Evolutionary conservation across 2,888 invertebrate species (phyloP), one percentile per base, ranked within the genome.

Genomic region (Ariolimax columbianus): DNA sequence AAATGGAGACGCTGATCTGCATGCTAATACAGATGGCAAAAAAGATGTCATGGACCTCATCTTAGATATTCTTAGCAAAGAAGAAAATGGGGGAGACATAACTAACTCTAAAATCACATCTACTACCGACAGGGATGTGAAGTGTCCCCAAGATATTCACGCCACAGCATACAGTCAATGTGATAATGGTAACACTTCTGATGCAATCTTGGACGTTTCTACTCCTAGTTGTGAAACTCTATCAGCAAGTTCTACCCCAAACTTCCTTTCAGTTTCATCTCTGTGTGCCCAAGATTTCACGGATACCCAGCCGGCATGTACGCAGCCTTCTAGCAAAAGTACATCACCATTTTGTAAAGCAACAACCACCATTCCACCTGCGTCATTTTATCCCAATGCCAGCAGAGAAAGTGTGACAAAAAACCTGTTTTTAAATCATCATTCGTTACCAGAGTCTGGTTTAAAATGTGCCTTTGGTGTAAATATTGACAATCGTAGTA

Each of bases 11-110:
- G 43, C 36, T 51, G 63, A 38, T 36, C 23, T 30, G 40, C 23
- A 73, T 19, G 77, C 66, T 7, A n/a, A 6, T 38, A 47, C 26
- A 40, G 23, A 66, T 51, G 66, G 43, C 33, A 72, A 63, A 26
- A 55, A 63, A 26, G 47, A 59, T 43, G 70, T 68, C 23, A n/a
- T 23, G 43, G 55, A 63, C 40, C 30, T 59, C 40, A 30, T 43
- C 38, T 73, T 36, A 86, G 82, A 30, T 81, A 82, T 66, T 70
- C 77, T 77, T 59, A 79, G n/a, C 63, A 78, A 33, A 47, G 73
- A 70, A 30, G 77, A 30, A 19, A 79, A 68, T 30, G 30, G n/a
- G 1, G 47, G 47, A 19, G 26, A 19, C 38, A 17, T 73, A 30
- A 19, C 43, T 73, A 75, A 33, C 33, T 4, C 30, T 75, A 75